phyloP scores from a whole-genome alignment of 1,140 invertebrate species.

The Epicauta chinensis region DNA sequence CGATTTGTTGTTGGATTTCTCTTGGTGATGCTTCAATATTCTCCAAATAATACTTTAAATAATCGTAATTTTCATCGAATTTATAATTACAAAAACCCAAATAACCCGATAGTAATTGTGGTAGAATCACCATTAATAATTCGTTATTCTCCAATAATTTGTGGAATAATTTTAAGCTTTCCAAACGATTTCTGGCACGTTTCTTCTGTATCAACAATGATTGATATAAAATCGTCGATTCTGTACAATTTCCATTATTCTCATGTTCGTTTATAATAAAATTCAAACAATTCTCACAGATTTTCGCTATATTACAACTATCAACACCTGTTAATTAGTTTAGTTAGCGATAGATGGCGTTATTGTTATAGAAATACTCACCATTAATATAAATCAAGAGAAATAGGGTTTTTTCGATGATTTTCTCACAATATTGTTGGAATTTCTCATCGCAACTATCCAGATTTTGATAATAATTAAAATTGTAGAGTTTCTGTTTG shows the following conservation, averaged over 20 bases:
- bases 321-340: no score
- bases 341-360: no score
- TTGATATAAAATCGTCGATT: constrained; percentile 1
- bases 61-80: constrained; percentile 33
- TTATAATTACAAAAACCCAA: constrained; percentile 50
- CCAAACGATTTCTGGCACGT: constrained; percentile 46
- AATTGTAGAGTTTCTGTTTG: no score
- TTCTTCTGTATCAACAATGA: constrained; percentile 40
- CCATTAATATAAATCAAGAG: constrained; percentile 37
- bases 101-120: constrained; percentile 54
- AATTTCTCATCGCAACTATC: constrained; percentile 16
- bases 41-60: constrained; percentile 48
- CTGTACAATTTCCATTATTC: background rate
- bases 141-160: constrained; percentile 13
- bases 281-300: no score
- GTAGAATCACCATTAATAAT: constrained; percentile 44
- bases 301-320: no score
- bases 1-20: constrained; percentile 42
- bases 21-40: constrained; percentile 43
- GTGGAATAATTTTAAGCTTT: constrained; percentile 34
- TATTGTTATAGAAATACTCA: constrained; percentile 14
- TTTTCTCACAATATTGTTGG: constrained; percentile 21
- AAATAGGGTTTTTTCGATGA: constrained; percentile 34
- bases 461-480: no score
- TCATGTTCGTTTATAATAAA: no score